A percentile compares a stretch with the other conserved stretches of the same genome.
phyloP scores from a whole-genome alignment of 2,888 invertebrate species.

The Nymphalis c-album region DNA sequence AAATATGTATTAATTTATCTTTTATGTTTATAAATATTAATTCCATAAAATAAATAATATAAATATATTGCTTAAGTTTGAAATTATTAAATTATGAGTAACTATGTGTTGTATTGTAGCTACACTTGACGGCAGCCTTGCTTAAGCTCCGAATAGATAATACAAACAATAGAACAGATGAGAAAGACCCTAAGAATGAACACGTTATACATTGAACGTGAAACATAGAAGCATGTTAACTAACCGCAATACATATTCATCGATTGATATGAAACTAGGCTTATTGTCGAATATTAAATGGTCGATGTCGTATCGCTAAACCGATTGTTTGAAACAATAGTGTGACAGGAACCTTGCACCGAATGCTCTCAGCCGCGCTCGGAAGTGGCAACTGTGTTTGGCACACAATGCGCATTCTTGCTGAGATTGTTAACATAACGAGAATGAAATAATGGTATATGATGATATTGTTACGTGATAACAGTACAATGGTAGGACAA shows the following conservation, averaged over 20 bases:
- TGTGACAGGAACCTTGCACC: constrained; percentile 43
- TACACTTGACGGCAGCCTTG: constrained; percentile 14
- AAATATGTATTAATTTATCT: no score
- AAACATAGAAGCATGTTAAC: constrained; percentile 4
- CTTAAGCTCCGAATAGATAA: constrained; percentile 20
- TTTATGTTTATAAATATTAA: no score
- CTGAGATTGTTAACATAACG: constrained; percentile 36
- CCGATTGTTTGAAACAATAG: constrained; percentile 39
- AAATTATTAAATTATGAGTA: constrained; percentile 3
- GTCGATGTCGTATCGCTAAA: constrained; percentile 16
- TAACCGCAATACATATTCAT: constrained; percentile 12
- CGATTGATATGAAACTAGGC: constrained; percentile 23
- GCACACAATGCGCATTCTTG: constrained; percentile 62
- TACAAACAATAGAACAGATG: constrained; percentile 27
- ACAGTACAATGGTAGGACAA: constrained; percentile 17
- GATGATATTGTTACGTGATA: constrained; percentile 29
- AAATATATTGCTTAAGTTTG: neutral
- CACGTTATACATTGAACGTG: constrained; percentile 23
- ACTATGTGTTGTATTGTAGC: neutral
- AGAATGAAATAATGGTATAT: constrained; percentile 30
- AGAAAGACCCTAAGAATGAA: constrained; percentile 14
- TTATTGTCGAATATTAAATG: constrained; percentile 16
- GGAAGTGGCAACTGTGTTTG: constrained; percentile 54
- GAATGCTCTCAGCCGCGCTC: constrained; percentile 44
- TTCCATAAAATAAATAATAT: no score